Conservation (phyloP, 2,888 invertebrate genomes). For the Drosophila leonis region DNA sequence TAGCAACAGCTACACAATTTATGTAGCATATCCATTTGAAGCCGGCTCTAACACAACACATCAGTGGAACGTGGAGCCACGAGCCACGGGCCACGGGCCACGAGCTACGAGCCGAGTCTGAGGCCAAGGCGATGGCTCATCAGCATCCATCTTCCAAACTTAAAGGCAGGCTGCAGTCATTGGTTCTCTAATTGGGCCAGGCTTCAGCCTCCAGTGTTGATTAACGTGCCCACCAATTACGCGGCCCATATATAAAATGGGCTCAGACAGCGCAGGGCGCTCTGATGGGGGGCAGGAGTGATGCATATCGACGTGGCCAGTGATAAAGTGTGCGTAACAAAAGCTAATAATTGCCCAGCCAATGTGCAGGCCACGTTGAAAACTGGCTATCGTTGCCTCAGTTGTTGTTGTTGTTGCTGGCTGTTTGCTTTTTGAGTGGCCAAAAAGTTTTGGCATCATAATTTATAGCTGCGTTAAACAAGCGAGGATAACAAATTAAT, state of each 20-base stretch:
- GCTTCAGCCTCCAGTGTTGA: conserved; percentile 60
- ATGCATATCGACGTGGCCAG: conserved; percentile 71
- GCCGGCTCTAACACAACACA: conserved; percentile 29
- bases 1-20: conserved; percentile 51
- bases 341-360: conserved; percentile 78
- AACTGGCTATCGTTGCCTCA: conserved; percentile 35
- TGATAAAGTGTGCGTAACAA: conserved; percentile 80
- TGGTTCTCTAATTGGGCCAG: conserved; percentile 67
- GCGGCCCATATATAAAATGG: conserved; percentile 71
- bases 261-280: background rate
- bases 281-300: background rate
- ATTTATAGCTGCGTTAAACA: conserved; percentile 82
- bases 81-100: background rate
- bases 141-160: conserved; percentile 73
- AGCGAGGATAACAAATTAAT: conserved; percentile 83
- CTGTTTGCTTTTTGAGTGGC: conserved; percentile 75
- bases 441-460: conserved; percentile 79
- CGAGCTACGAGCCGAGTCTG: background rate
- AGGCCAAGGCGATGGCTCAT: conserved; percentile 50
- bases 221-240: conserved; percentile 81
- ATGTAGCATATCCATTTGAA: conserved; percentile 42
- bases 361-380: conserved; percentile 69
- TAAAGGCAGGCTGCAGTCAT: conserved; percentile 62
- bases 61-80: conserved; percentile 20
- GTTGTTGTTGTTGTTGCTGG: conserved; percentile 26